phyloP scores from a whole-genome alignment of 1,140 invertebrate genomes.

The Drosophila pachea region DNA sequence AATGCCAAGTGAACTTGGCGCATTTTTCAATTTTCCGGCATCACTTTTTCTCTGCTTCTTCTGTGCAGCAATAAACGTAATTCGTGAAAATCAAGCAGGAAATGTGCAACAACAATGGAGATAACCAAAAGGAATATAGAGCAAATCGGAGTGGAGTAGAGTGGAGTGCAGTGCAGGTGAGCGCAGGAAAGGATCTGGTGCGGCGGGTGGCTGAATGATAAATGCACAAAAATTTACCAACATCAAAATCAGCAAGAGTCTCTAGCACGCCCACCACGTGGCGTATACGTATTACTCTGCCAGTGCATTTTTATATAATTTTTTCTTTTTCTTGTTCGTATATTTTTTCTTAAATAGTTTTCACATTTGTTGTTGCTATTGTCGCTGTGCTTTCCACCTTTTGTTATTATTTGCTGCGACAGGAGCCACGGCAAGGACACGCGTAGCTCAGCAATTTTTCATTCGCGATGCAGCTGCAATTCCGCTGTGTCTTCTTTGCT shows the following conservation, averaged over 20 bases:
- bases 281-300: not conserved
- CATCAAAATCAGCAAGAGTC: slow-evolving; percentile 37
- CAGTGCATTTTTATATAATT: slow-evolving; percentile 17
- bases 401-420: slow-evolving; percentile 34
- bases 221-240: slow-evolving; percentile 42
- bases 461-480: slow-evolving; percentile 17
- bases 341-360: slow-evolving; percentile 10
- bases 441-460: slow-evolving; percentile 43
- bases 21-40: slow-evolving; percentile 46
- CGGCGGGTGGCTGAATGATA: slow-evolving; percentile 33
- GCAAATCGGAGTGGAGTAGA: slow-evolving; percentile 36
- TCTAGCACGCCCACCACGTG: too few species aligned
- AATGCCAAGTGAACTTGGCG: slow-evolving; percentile 49
- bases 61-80: slow-evolving; percentile 47
- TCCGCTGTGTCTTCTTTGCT: slow-evolving; percentile 19
- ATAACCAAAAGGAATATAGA: slow-evolving; percentile 5
- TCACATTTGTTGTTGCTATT: not conserved
- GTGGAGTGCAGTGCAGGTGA: slow-evolving; percentile 19
- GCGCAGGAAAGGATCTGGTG: not conserved
- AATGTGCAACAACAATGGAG: slow-evolving; percentile 11
- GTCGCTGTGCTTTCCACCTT: slow-evolving; percentile 15
- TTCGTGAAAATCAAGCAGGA: slow-evolving; percentile 51
- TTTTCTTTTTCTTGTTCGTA: not conserved
- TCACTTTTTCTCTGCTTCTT: slow-evolving; percentile 1
- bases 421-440: slow-evolving; percentile 28